A percentile compares a stretch with the other conserved stretches of the same genome.
Conservation (phyloP, 1,140 invertebrate genomes). For the Muscidifurax raptorellus region DNA sequence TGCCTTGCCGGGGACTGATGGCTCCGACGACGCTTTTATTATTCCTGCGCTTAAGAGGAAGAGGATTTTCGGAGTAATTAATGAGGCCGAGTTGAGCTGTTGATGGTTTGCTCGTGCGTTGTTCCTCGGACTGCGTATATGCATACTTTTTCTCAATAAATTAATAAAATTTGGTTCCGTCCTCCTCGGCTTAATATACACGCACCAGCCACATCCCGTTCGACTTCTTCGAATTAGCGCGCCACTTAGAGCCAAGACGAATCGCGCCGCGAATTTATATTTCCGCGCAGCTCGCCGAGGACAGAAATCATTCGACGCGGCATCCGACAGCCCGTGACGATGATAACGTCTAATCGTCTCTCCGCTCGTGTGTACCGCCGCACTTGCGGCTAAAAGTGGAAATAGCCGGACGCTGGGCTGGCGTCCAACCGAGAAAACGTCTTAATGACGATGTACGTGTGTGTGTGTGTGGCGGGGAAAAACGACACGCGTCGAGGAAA, state of each 20-base stretch:
- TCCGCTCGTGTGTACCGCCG: not conserved
- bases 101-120: not conserved
- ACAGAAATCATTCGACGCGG: conserved; percentile 11
- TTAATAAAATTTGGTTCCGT: too few species aligned
- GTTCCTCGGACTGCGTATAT: too few species aligned
- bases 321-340: not conserved
- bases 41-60: conserved; percentile 3
- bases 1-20: not conserved
- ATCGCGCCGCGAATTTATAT: conserved; percentile 10
- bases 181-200: not conserved
- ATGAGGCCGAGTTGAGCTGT: not conserved
- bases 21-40: conserved; percentile 1
- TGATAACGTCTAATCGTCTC: conserved; percentile 34
- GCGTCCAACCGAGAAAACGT: conserved; percentile 43
- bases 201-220: not conserved
- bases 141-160: too few species aligned
- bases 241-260: conserved; percentile 10
- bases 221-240: conserved; percentile 22
- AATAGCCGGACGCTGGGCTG: not conserved
- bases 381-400: conserved; percentile 39
- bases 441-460: conserved; percentile 28
- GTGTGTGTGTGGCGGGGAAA: not conserved
- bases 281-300: conserved; percentile 2
- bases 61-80: not conserved
- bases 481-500: conserved; percentile 13